Evolutionary conservation across 2,888 invertebrate species (phyloP).

Genomic region (Machimus rusticus): DNA sequence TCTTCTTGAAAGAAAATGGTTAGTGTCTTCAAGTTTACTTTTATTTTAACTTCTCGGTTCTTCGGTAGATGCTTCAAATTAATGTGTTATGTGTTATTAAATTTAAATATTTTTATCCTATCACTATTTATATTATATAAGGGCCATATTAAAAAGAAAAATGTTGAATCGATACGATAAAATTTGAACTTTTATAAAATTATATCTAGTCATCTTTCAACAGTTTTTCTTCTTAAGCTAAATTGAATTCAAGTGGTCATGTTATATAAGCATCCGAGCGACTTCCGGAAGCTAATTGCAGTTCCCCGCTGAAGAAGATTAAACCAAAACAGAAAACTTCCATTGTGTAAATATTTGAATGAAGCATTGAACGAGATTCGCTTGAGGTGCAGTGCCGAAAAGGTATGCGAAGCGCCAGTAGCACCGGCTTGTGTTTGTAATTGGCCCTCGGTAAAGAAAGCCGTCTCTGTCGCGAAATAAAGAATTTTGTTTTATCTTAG

Average conservation of each 20-base stretch:
- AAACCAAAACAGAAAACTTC: not conserved
- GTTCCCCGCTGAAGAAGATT: not conserved
- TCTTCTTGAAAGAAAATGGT: too few species aligned
- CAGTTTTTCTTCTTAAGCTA: not conserved
- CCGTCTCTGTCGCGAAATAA: not conserved
- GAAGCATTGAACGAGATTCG: not conserved
- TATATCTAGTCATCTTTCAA: not conserved
- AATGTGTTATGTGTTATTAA: too few species aligned
- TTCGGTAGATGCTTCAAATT: too few species aligned
- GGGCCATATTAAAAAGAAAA: not conserved
- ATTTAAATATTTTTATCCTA: not conserved
- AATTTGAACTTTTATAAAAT: not conserved
- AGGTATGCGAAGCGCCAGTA: not conserved
- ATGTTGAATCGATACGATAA: not conserved
- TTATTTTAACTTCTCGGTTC: too few species aligned
- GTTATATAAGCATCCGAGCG: not conserved
- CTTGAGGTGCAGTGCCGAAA: not conserved
- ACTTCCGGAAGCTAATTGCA: not conserved
- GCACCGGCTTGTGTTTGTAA: not conserved
- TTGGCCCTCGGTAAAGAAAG: not conserved
- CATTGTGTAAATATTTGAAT: slow-evolving; percentile 10
- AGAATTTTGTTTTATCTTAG: not conserved
- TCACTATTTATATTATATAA: too few species aligned
- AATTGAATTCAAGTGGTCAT: not conserved
- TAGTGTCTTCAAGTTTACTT: too few species aligned